Evolutionary conservation across 1,140 invertebrate genomes (phyloP), one percentile per base, ranked within the genome.

Genomic region (Zaprionus davidi): DNA sequence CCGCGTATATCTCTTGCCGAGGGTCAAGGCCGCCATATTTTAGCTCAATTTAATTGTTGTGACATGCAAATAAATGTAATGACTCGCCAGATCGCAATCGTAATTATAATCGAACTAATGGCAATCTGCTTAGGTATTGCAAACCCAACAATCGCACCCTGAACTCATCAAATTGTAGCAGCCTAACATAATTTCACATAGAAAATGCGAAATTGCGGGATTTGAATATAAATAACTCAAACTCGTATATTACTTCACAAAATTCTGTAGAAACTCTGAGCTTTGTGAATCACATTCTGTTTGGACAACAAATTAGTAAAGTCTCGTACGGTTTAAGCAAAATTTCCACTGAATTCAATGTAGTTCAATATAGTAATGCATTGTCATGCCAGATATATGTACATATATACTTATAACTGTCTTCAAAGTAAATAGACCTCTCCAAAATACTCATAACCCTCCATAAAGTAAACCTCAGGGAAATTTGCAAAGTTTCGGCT

Each of bases 21-120:
- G 62, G 55, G 49, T 72, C 69, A 76, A 76, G 74, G 74, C 44
- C 74, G 74, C 44, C 74, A 67, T 38, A 17, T 53, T 56, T 56
- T 55, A 55, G 69, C 55, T 58, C 53, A 70, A 22, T 69, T 70
- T 63, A 71, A 63, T 41, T 13, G 38, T 58, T 34, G 46, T 66
- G 51, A 7, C 62, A 46, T 66, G 31, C 38, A 22, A 44, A 44
- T 67, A 26, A 17, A 63, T 62, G 22, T 66, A 66, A 31, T 71
- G 46, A 49, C 46, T 49, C 9, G 46, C 46, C 17, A 49, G 9
- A 49, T 49, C n/a, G 17, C 9, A 49, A 49, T 49, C 46, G 46
- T 12, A 22, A 49, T 49, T 4, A n/a, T 11, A 49, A 49, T 49
- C 46, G 20, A 49, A 49, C 46, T 49, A 49, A 49, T 20, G 46